These are phyloP conservation scores for Hydropsyche betteni DNA, from an alignment of 2,888 invertebrate genomes.

Conservation along the genomic window DNA sequence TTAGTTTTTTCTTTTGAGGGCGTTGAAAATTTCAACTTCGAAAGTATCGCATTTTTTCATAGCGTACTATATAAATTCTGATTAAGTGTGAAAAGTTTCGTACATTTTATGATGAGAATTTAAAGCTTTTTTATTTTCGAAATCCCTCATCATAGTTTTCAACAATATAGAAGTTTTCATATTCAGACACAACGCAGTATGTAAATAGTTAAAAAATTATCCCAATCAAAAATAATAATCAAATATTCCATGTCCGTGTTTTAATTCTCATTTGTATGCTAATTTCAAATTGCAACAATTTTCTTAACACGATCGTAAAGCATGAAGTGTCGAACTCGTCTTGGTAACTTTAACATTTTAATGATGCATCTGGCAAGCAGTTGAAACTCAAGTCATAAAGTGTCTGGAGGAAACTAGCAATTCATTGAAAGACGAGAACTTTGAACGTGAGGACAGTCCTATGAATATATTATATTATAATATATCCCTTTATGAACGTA, in stretches of 20 bases:
- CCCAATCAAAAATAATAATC: too few species aligned
- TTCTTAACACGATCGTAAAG: background rate
- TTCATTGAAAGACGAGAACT: background rate
- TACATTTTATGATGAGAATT: background rate
- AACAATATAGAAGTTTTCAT: too few species aligned
- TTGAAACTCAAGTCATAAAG: conserved; percentile 12
- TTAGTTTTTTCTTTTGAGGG: too few species aligned
- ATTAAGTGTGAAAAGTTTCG: too few species aligned
- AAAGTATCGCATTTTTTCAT: too few species aligned
- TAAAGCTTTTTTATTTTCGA: background rate
- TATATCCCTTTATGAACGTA: background rate
- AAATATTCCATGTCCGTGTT: too few species aligned
- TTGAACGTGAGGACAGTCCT: background rate
- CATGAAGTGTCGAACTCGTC: background rate
- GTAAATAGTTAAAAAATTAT: too few species aligned
- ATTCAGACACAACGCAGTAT: too few species aligned
- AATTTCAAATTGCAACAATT: background rate
- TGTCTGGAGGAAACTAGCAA: conserved; percentile 7
- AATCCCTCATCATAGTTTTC: background rate
- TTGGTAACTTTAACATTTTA: background rate
- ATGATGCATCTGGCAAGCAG: background rate
- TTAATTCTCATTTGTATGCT: too few species aligned
- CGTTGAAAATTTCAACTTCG: too few species aligned
- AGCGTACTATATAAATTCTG: too few species aligned
- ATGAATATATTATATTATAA: background rate